Base-by-base conservation (phyloP, 2,797 vertebrate species). In the Acanthurus leucopareius region DNA sequence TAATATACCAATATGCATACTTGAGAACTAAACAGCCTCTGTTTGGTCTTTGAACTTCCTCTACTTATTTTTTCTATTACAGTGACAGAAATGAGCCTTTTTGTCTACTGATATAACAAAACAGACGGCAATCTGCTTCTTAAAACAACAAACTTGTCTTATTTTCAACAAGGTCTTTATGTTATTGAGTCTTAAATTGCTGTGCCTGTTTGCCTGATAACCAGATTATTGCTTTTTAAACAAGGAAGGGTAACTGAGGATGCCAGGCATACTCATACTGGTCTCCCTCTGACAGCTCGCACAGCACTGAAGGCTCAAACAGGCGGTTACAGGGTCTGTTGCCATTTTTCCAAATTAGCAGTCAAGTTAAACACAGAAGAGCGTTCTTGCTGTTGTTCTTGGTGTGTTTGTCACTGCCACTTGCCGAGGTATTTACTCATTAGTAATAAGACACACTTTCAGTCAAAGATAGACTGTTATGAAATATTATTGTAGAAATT, bases 201-300 rank as follows among this genome's bases (percentile, higher is more conserved):
- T 11, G 28, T 61, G 56, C 17, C 57, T 57, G 25, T 77, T 51
- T 61, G 52, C 13, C 59, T 45, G 47, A 28, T 56, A 71, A 67
- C 73, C 74, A 88, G 28, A 78, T 87, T 87, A 86, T 47, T 52
- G 67, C 61, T 65, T 44, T 70, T 63, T 81, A 49, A 84, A 66
- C 25, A 73, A 42, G 73, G 57, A 70, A 66, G 58, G 11, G 53
- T 80, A 83, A 69, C 80, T 79, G 76, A 58, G 61, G 45, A 56
- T 72, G 20, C 20, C 3, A 19, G 44, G 38, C 51, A 60, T 0
- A 10, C 42, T 68, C 22, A 16, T 6, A 15, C 16, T 22, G 1
- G 68, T 69, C 52, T 25, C 48, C 53, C 52, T 74, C 22, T 38
- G 69, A 82, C 77, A 84, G 81, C 60, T 73, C 17, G 4, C n/a